A percentile compares a stretch with the other conserved stretches of the same genome.
Conservation (phyloP, 92 coral and sea anemone species). For the Epizoanthus scotinus region DNA sequence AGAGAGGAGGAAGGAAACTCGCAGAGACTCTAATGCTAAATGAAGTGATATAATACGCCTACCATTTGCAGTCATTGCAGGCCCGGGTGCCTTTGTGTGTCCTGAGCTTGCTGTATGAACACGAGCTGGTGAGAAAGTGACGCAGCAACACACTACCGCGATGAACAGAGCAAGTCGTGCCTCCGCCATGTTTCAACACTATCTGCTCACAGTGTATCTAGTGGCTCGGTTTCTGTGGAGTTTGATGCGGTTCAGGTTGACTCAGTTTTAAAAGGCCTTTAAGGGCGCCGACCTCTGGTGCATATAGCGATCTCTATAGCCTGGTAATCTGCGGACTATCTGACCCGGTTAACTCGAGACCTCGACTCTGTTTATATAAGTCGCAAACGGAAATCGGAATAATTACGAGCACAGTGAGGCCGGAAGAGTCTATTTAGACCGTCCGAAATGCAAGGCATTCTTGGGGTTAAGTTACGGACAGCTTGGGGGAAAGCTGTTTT, state of each 20-base stretch:
- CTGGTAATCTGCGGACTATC: not conserved
- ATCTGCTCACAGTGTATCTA: not conserved
- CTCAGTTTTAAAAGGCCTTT: not conserved
- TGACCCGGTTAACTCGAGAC: conserved; percentile 2
- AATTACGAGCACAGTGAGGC: conserved; percentile 55
- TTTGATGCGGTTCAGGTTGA: not conserved
- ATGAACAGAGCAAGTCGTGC: not conserved
- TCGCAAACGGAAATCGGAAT: conserved; percentile 66
- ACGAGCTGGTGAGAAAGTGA: not conserved
- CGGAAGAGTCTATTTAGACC: conserved; percentile 70
- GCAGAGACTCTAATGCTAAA: not conserved
- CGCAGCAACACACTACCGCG: not conserved
- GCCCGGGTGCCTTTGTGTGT: not conserved
- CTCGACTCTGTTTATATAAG: conserved; percentile 57
- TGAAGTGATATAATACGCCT: not conserved
- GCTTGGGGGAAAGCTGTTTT: not conserved
- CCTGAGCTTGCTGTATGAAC: not conserved
- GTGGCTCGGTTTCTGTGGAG: not conserved
- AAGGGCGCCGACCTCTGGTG: not conserved
- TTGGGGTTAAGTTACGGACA: not conserved
- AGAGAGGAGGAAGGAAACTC: not conserved
- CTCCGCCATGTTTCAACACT: not conserved
- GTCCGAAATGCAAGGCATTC: conserved; percentile 16
- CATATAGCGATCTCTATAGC: conserved; percentile 1
- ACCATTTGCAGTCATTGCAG: not conserved